Evolutionary conservation across 2,888 invertebrate species (phyloP).

Genomic region (Notodonta dromedarius): DNA sequence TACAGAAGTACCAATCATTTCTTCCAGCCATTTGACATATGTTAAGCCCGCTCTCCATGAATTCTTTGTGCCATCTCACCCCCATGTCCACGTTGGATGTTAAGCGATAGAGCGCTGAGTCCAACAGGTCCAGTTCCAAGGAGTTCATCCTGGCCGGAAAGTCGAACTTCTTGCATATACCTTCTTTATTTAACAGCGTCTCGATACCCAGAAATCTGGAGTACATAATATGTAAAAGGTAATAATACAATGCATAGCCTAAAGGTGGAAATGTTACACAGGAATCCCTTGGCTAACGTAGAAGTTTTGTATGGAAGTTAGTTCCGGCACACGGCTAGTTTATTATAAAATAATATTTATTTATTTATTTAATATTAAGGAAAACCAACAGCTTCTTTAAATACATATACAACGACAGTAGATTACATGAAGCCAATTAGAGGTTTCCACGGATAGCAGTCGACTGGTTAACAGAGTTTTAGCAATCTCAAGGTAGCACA

Average conservation of each 20-base stretch:
- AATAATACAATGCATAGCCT: not conserved
- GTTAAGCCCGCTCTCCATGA: constrained; percentile 18
- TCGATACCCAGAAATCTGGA: constrained; percentile 58
- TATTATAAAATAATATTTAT: no score
- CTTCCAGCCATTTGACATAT: constrained; percentile 33
- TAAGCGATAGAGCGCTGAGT: constrained; percentile 42
- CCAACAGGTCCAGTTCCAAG: constrained; percentile 50
- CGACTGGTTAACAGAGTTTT: no score
- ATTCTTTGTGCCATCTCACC: constrained; percentile 45
- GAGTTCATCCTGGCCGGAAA: constrained; percentile 50
- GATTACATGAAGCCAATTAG: no score
- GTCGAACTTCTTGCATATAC: constrained; percentile 57
- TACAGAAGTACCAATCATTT: constrained; percentile 41
- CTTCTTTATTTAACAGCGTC: constrained; percentile 53
- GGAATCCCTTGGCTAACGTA: no score
- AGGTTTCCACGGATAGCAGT: no score
- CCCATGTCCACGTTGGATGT: constrained; percentile 43
- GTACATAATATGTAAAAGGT: constrained; percentile 11
- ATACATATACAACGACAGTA: no score
- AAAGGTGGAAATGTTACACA: no score
- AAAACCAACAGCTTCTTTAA: no score
- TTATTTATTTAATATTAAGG: no score
- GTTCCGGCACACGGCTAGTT: not conserved
- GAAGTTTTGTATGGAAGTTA: not conserved
- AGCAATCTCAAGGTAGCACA: no score